Evolutionary conservation across 1,140 invertebrate species (phyloP).

Genomic region (Alviniconcha marisindica): DNA sequence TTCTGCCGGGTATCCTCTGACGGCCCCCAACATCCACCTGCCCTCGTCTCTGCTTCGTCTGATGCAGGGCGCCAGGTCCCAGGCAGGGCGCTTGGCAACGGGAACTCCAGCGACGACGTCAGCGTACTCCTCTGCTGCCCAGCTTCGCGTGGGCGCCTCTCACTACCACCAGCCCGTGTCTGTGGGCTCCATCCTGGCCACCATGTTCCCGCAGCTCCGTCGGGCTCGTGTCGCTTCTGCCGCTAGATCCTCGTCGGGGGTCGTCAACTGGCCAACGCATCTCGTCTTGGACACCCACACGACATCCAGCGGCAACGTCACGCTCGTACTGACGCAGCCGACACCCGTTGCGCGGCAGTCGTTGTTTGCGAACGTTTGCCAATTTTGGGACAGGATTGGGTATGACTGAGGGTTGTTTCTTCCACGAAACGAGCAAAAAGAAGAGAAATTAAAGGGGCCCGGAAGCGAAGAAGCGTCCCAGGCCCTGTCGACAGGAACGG

Average conservation of each 20-base stretch:
- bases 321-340: constrained; percentile 28
- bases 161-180: not conserved
- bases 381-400: constrained; percentile 14
- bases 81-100: no score
- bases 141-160: no score
- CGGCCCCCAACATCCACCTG: not conserved
- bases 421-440: no score
- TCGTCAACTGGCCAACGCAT: constrained; percentile 7
- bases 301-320: not conserved
- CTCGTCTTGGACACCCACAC: not conserved
- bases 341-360: not conserved
- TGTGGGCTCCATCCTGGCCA: not conserved
- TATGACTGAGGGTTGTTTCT: not conserved
- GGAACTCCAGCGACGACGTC: no score
- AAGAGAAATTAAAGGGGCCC: no score
- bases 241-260: not conserved
- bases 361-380: not conserved
- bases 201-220: no score
- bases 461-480: not conserved
- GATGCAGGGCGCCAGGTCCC: not conserved
- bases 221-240: not conserved
- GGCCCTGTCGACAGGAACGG: not conserved
- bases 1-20: not conserved
- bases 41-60: not conserved
- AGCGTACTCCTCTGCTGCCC: not conserved